Evolutionary conservation across 30 jellyfish, hydroid and myxozoan species (phyloP).

Genomic region (Aurelia aurita complex sp. Pacific): DNA sequence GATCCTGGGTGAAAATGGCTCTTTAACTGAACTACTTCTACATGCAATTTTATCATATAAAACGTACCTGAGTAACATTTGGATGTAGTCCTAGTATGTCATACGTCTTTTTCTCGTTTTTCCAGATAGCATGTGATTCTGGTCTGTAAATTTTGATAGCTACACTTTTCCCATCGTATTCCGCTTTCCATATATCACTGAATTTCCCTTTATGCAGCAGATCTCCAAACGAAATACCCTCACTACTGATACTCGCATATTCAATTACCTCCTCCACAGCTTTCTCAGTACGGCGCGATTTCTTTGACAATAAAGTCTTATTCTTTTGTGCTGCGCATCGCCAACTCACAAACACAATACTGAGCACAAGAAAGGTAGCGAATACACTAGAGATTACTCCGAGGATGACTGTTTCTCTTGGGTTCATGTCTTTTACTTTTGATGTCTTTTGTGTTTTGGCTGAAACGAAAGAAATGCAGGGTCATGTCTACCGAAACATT

Average conservation of each 20-base stretch:
- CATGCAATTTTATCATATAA: too few species aligned
- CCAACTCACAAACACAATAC: slow-evolving; percentile 73
- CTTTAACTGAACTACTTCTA: too few species aligned
- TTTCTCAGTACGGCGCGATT: neutral
- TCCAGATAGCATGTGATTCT: slow-evolving; percentile 55
- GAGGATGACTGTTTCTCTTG: slow-evolving; percentile 66
- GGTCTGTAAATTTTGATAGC: slow-evolving; percentile 76
- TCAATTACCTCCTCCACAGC: slow-evolving; percentile 45
- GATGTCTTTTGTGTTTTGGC: slow-evolving; percentile 17
- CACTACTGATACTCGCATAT: slow-evolving; percentile 40
- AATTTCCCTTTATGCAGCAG: slow-evolving; percentile 79
- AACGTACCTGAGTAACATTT: slow-evolving; percentile 79
- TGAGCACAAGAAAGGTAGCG: slow-evolving; percentile 61
- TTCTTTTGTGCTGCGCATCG: slow-evolving; percentile 68
- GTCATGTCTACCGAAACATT: too few species aligned
- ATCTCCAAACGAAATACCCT: slow-evolving; percentile 66
- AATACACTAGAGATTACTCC: slow-evolving; percentile 79
- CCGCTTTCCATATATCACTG: slow-evolving; percentile 74
- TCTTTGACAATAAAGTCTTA: slow-evolving; percentile 8
- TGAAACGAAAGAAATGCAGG: neutral
- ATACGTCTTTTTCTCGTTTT: slow-evolving; percentile 74
- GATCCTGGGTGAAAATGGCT: too few species aligned
- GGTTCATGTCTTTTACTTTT: slow-evolving; percentile 35
- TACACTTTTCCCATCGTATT: slow-evolving; percentile 56
- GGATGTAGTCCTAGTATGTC: slow-evolving; percentile 80